Base-by-base conservation (phyloP, 2,888 invertebrate species). In the Eucriotettix oculatus region DNA sequence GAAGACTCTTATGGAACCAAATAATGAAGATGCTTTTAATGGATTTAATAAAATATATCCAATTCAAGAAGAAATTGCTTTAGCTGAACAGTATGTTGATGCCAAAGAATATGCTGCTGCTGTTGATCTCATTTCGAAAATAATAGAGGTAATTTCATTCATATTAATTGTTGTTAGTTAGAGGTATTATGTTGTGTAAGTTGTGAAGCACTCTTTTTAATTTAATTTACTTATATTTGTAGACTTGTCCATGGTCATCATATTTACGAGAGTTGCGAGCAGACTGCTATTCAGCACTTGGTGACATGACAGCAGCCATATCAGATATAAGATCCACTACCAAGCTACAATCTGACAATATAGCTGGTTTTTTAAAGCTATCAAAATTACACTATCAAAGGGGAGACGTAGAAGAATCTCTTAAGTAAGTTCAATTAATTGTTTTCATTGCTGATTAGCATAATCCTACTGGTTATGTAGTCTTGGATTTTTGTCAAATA, bases 301-400 rank as follows among this genome's bases (percentile, higher is more conserved):
- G 88, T 60, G 92, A 97, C 73, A 76, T 86, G 52, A 79, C 86
- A 69, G 84, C 89, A 52, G 98, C 98, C 16, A 89, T 97, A 65
- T 83, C 87, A 29, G 99, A 99, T 74, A 82, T 98, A 68, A 79
- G 90, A 53, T 85, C 91, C 0, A 87, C 93, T 52, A 93, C 95
- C 61, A 91, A 95, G 67, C 79, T 99, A 62, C 83, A 87, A 62
- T 85, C 89, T 66, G 99, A 99, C 76, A 93, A 94, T 71, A 96
- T 95, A 0, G 83, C 82, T 61, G 95, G 93, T 0, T 90, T 82
- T 74, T 82, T 81, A 68, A 86, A 89, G 65, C 79, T 98, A n/a
- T 85, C 95, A 56, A 77, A 80, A 60, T 75, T 98, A 63, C 82
- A 94, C 58, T 99, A 99, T 75, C 81, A 84, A 66, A 80, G 94